Conservation (phyloP, 2,797 vertebrate species). For the Cirrhinus mrigala region DNA sequence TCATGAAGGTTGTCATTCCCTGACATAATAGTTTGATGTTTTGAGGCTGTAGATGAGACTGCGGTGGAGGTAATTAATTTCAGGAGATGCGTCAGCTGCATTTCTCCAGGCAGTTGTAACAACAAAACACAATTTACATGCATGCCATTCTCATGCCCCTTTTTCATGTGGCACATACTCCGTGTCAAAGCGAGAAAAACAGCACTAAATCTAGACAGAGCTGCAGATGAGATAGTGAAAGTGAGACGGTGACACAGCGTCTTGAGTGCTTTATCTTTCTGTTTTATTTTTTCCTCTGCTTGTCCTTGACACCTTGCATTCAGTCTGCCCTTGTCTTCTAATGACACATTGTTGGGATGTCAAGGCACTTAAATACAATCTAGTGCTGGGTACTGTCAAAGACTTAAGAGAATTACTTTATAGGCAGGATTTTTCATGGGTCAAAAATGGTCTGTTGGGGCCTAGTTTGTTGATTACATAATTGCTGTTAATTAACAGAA, state of each 20-base stretch:
- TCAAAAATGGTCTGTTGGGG: not conserved
- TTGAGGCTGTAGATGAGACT: not conserved
- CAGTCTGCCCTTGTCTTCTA: constrained; percentile 31
- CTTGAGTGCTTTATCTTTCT: constrained; percentile 27
- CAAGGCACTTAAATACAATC: constrained; percentile 6
- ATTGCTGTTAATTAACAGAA: not conserved
- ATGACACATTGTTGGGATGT: constrained; percentile 18
- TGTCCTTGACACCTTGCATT: constrained; percentile 25
- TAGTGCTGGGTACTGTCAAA: too few relatives aligned
- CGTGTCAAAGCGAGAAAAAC: constrained; percentile 14
- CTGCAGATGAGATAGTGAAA: constrained; percentile 30
- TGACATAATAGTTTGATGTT: not conserved
- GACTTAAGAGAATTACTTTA: too few relatives aligned
- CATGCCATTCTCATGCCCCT: constrained; percentile 16
- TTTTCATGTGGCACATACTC: constrained; percentile 37
- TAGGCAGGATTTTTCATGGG: not conserved
- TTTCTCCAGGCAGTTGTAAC: constrained; percentile 29
- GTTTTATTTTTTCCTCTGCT: constrained; percentile 1
- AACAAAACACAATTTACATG: constrained; percentile 43
- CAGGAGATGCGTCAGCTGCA: not conserved
- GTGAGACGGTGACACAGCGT: constrained; percentile 17
- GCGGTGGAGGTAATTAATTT: constrained; percentile 15
- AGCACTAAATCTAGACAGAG: constrained; percentile 13
- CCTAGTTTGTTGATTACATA: not conserved
- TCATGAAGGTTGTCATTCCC: not conserved